Evolutionary conservation across 2,113 vertebrate genomes (phyloP).

Genomic region (Urocynchramus pylzowi): DNA sequence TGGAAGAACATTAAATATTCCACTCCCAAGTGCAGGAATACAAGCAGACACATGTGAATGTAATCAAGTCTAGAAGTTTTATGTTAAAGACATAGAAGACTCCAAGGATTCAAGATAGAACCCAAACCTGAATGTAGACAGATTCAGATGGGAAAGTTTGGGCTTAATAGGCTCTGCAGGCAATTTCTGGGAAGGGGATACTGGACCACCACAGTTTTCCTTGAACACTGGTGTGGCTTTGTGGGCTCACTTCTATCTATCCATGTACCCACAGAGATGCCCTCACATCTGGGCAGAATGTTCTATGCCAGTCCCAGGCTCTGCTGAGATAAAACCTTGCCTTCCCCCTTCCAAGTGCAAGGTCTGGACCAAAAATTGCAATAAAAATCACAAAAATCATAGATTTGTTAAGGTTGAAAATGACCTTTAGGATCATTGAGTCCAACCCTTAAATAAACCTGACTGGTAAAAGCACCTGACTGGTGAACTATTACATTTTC

Average conservation of each 20-base stretch:
- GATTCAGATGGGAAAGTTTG: not conserved
- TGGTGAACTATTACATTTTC: not conserved
- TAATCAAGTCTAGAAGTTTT: not conserved
- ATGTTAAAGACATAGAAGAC: not conserved
- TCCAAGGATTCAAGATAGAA: not conserved
- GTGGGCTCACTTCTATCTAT: accelerated
- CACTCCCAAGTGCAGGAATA: not conserved
- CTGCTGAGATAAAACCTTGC: not conserved
- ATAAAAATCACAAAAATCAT: not conserved
- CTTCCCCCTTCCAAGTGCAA: not conserved
- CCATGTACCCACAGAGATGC: accelerated
- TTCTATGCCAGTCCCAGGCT: not conserved
- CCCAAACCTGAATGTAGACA: not conserved
- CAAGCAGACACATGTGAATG: not conserved
- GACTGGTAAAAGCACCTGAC: not conserved
- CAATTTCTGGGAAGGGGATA: not conserved
- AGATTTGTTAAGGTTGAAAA: not conserved
- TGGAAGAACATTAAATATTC: not conserved
- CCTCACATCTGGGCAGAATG: not conserved
- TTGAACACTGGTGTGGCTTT: accelerated
- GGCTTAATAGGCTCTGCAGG: not conserved
- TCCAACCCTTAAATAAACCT: not conserved
- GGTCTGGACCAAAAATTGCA: not conserved
- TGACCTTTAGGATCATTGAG: not conserved
- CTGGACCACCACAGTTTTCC: not conserved